phyloP scores from a whole-genome alignment of 1,140 invertebrate species.

The Musca domestica region DNA sequence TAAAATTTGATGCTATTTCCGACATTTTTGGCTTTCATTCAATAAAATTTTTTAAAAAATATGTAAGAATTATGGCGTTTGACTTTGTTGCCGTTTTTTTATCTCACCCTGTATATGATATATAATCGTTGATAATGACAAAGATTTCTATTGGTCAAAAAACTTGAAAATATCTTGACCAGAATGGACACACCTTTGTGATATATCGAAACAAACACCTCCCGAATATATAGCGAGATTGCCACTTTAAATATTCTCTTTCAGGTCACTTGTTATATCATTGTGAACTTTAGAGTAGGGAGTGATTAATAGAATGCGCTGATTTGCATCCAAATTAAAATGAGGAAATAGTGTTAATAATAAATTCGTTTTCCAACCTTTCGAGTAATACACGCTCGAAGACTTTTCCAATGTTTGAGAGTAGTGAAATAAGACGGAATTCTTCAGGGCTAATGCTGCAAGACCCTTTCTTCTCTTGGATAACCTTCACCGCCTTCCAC shows the following conservation, averaged over 20 bases:
- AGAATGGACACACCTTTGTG: background rate
- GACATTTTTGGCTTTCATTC: too few relatives aligned
- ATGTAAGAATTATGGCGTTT: too few relatives aligned
- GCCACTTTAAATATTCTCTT: background rate
- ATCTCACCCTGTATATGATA: too few relatives aligned
- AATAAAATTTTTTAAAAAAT: too few relatives aligned
- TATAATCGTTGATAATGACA: background rate
- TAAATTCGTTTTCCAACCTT: background rate
- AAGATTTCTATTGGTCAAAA: too few relatives aligned
- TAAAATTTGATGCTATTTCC: too few relatives aligned
- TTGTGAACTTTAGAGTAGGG: background rate
- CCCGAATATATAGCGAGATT: constrained; percentile 10
- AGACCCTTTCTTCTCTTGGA: background rate
- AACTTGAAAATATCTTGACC: too few relatives aligned
- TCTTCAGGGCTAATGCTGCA: background rate
- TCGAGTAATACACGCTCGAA: background rate
- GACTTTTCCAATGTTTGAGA: constrained; percentile 4
- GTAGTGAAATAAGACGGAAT: background rate
- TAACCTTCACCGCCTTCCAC: constrained; percentile 11
- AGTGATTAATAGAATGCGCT: too few relatives aligned
- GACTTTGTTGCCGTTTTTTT: too few relatives aligned
- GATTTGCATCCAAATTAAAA: too few relatives aligned
- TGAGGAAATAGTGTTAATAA: background rate
- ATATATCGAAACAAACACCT: too few relatives aligned
- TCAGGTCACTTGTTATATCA: background rate